Evolutionary conservation across 2,113 vertebrate genomes (phyloP).

Genomic region (Cepphus grylle): DNA sequence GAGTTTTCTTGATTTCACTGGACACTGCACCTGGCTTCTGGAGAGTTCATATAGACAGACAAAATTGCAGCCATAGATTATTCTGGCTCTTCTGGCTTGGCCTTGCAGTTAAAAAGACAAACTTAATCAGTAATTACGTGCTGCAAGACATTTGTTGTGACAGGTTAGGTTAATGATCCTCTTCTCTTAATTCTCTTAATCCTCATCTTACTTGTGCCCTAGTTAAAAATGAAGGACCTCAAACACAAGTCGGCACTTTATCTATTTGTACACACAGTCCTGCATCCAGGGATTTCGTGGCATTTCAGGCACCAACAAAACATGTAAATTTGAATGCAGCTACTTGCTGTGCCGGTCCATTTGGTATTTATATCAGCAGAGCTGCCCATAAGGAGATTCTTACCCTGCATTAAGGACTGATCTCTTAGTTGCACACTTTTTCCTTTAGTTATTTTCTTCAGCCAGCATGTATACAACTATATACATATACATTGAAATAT

Average conservation of each 20-base stretch:
- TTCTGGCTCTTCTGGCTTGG: not conserved
- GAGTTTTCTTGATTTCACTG: not conserved
- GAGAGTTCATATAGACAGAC: not conserved
- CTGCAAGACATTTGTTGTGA: not conserved
- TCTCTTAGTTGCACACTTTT: not conserved
- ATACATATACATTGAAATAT: not conserved
- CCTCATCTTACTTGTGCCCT: not conserved
- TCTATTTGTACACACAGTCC: not conserved
- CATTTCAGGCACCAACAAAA: not conserved
- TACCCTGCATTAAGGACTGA: not conserved
- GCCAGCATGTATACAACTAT: not conserved
- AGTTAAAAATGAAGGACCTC: conserved; percentile 7
- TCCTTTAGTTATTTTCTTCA: not conserved
- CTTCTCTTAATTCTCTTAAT: conserved; percentile 20
- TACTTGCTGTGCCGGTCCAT: not conserved
- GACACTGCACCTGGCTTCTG: not conserved
- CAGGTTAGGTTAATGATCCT: not conserved
- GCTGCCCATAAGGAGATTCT: not conserved
- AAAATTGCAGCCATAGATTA: not conserved
- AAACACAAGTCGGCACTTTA: not conserved
- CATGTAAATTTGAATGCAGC: not conserved
- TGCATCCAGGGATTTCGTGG: not conserved
- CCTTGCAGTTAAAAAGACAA: not conserved
- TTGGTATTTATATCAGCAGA: not conserved
- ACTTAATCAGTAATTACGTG: not conserved